Percentiles rank a stretch among this genome's conserved stretches.
Evolutionary conservation across 2,797 vertebrate genomes (phyloP).

Genomic region (Microchirus variegatus): DNA sequence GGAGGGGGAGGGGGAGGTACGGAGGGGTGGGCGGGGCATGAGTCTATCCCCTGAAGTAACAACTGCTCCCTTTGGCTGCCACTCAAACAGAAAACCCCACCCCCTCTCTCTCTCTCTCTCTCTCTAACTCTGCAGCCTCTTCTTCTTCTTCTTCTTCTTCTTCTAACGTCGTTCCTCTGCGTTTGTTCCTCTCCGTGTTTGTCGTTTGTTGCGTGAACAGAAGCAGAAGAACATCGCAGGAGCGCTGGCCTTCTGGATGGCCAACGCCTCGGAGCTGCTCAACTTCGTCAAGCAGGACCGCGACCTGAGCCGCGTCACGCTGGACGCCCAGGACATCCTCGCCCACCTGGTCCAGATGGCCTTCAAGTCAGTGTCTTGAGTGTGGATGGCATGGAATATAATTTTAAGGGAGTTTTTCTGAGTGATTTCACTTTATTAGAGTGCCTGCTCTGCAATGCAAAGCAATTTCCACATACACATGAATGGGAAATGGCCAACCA

Average conservation of each 20-base stretch:
- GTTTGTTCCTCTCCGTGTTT: background rate
- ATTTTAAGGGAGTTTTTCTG: too few species aligned
- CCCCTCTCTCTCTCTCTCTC: conserved; percentile 6
- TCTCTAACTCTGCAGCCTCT: conserved; percentile 27
- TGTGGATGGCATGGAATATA: background rate
- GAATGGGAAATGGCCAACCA: too few species aligned
- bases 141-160: conserved; percentile 8
- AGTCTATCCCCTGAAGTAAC: conserved; percentile 90
- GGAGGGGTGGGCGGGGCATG: conserved; percentile 81
- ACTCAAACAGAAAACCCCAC: conserved; percentile 64
- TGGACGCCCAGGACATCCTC: conserved; percentile 96
- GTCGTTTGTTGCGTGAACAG: conserved; percentile 75
- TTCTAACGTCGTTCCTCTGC: conserved; percentile 29
- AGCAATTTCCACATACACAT: too few species aligned
- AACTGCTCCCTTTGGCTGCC: conserved; percentile 78
- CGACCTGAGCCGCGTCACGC: conserved; percentile 92
- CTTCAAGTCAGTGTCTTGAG: conserved; percentile 92
- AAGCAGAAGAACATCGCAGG: conserved; percentile 99
- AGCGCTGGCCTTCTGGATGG: conserved; percentile 99
- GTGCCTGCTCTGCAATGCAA: too few species aligned
- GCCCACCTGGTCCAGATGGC: conserved; percentile 98
- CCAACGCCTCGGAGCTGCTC: conserved; percentile 96
- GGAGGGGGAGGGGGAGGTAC: conserved; percentile 73
- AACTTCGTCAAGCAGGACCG: conserved; percentile 98
- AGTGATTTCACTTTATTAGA: too few species aligned